Evolutionary conservation across 1,140 invertebrate species (phyloP).

Genomic region (Brachionus plicatilis): DNA sequence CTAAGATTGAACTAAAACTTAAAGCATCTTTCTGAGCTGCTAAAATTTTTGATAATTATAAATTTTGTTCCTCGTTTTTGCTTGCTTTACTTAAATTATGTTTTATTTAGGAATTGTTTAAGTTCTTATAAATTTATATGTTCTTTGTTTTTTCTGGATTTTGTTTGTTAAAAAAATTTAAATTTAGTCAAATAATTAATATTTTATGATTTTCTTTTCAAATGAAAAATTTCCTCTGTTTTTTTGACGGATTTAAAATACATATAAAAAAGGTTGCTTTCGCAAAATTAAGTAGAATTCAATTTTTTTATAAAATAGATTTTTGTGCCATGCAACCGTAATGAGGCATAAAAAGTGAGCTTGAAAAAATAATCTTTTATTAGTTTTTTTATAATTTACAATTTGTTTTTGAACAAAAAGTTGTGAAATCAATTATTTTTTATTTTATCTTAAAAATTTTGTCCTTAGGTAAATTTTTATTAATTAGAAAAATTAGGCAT

Average conservation of each 20-base stretch:
- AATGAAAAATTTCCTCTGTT: not conserved
- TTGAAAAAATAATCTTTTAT: too few relatives aligned
- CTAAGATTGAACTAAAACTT: not conserved
- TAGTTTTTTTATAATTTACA: too few relatives aligned
- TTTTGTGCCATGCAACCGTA: too few relatives aligned
- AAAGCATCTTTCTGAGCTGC: not conserved
- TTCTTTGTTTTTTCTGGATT: not conserved
- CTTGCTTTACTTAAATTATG: not conserved
- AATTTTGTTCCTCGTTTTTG: not conserved
- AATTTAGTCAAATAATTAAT: not conserved
- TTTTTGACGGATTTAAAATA: not conserved
- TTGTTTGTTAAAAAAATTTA: not conserved
- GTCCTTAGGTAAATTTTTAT: not conserved
- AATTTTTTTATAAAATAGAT: too few relatives aligned
- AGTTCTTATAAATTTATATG: not conserved
- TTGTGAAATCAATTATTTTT: not conserved
- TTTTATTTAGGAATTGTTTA: not conserved
- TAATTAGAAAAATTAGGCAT: not conserved
- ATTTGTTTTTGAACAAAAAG: too few relatives aligned
- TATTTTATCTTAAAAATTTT: not conserved
- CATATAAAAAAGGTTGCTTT: too few relatives aligned
- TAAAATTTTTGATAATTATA: not conserved
- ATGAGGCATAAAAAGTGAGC: too few relatives aligned
- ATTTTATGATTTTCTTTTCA: not conserved
- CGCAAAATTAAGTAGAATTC: too few relatives aligned